Percentiles rank a stretch among this genome's conserved stretches.
These are phyloP conservation scores for Ladona fulva DNA, from an alignment of 1,140 invertebrate genomes.

Conservation along the genomic window DNA sequence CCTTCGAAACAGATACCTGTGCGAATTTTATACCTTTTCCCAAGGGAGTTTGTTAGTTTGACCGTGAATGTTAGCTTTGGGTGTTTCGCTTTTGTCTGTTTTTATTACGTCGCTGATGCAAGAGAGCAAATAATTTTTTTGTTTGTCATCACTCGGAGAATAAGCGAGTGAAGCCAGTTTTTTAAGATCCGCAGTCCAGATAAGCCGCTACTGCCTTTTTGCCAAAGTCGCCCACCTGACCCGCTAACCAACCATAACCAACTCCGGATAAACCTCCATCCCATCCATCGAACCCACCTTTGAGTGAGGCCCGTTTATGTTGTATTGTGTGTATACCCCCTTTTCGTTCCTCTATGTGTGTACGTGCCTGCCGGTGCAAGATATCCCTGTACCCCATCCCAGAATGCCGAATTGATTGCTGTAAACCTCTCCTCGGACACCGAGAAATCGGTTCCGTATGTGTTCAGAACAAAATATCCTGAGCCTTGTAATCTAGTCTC, in stretches of 20 bases:
- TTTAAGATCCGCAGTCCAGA: not conserved
- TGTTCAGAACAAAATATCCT: too few relatives aligned
- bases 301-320: too few relatives aligned
- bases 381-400: not conserved
- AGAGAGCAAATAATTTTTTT: not conserved
- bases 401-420: too few relatives aligned
- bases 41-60: slow-evolving; percentile 9
- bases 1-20: not conserved
- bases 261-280: not conserved
- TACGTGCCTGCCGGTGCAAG: not conserved
- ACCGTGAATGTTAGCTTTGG: not conserved
- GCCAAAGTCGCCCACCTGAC: not conserved
- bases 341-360: not conserved
- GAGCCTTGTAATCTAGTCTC: too few relatives aligned
- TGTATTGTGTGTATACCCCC: not conserved
- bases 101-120: not conserved
- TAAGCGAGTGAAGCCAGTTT: not conserved
- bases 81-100: not conserved
- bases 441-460: too few relatives aligned
- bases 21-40: slow-evolving; percentile 9
- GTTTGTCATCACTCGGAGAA: not conserved
- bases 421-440: too few relatives aligned
- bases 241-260: not conserved
- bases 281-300: not conserved
- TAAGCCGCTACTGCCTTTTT: not conserved